Evolutionary conservation across 2,797 vertebrate species (phyloP).

Genomic region (Mormyrops boulengeri): DNA sequence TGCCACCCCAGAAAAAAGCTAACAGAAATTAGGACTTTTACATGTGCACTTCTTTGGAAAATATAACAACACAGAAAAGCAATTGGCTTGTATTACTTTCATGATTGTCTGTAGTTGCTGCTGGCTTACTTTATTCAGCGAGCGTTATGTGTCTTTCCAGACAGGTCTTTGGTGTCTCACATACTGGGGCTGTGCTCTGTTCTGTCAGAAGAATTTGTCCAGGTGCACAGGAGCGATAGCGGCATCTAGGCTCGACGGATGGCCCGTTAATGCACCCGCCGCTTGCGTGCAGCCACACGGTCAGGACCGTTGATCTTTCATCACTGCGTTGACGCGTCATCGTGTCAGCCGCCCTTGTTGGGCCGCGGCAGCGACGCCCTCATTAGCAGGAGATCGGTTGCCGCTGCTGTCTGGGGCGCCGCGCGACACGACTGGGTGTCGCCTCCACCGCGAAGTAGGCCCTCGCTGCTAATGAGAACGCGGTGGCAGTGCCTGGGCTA

Average conservation of each 20-base stretch:
- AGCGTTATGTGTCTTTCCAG: not conserved
- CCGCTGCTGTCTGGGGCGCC: not conserved
- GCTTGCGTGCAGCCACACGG: conserved; percentile 1
- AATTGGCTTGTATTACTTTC: not conserved
- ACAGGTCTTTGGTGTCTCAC: not conserved
- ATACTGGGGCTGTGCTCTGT: not conserved
- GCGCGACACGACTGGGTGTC: not conserved
- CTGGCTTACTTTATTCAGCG: not conserved
- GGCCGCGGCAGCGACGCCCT: conserved; percentile 13
- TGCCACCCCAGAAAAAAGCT: not conserved
- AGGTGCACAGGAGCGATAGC: not conserved
- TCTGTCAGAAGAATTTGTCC: not conserved
- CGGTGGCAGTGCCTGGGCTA: not conserved
- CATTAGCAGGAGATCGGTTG: conserved; percentile 14
- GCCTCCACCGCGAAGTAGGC: not conserved
- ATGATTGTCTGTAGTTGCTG: not conserved
- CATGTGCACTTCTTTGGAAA: not conserved
- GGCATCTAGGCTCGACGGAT: not conserved
- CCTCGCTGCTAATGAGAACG: not conserved
- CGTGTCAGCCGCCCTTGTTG: not conserved
- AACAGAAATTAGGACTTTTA: conserved; percentile 5
- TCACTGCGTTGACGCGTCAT: conserved; percentile 1
- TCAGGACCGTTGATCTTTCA: conserved; percentile 17
- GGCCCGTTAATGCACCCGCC: not conserved
- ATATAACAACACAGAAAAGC: not conserved